A percentile compares a stretch with the other conserved stretches of the same genome.
Conservation (phyloP, 2,888 invertebrate genomes). For the Blomia tropicalis region DNA sequence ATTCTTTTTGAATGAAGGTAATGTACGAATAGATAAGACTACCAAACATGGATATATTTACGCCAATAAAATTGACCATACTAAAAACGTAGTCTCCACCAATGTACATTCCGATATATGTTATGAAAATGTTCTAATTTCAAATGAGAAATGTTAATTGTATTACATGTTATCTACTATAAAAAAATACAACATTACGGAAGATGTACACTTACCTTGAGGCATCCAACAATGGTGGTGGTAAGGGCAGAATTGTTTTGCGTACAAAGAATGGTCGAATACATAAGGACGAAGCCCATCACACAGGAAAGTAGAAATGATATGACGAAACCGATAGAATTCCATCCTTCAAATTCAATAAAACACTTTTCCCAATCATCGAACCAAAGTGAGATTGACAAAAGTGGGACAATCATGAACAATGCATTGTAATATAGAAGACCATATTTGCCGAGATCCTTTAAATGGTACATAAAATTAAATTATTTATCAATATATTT, state of each 20-base stretch:
- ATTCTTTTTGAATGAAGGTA: conserved; percentile 28
- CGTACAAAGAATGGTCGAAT: conserved; percentile 87
- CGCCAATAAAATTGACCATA: conserved; percentile 80
- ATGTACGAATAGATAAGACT: conserved; percentile 31
- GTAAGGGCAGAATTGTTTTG: conserved; percentile 93
- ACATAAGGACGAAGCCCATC: conserved; percentile 90
- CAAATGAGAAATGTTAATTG: too few relatives aligned
- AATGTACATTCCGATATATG: conserved; percentile 92
- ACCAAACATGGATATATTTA: conserved; percentile 50
- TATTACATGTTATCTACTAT: too few relatives aligned
- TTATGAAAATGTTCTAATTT: conserved; percentile 69
- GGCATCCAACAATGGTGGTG: conserved; percentile 91
- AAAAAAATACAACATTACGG: neutral
- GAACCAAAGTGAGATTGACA: conserved; percentile 51
- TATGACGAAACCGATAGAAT: conserved; percentile 52
- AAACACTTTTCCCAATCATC: conserved; percentile 55
- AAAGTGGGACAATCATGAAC: conserved; percentile 65
- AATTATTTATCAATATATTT: neutral
- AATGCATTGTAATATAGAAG: conserved; percentile 79
- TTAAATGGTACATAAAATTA: neutral
- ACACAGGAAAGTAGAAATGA: conserved; percentile 78
- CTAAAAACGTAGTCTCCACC: conserved; percentile 95
- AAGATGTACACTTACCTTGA: conserved; percentile 46
- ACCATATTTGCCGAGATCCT: conserved; percentile 79
- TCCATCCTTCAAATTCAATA: conserved; percentile 54